Percentiles rank a stretch among this genome's conserved stretches.
Conservation (phyloP, 92 coral and sea anemone genomes). For the Heteractis magnifica region DNA sequence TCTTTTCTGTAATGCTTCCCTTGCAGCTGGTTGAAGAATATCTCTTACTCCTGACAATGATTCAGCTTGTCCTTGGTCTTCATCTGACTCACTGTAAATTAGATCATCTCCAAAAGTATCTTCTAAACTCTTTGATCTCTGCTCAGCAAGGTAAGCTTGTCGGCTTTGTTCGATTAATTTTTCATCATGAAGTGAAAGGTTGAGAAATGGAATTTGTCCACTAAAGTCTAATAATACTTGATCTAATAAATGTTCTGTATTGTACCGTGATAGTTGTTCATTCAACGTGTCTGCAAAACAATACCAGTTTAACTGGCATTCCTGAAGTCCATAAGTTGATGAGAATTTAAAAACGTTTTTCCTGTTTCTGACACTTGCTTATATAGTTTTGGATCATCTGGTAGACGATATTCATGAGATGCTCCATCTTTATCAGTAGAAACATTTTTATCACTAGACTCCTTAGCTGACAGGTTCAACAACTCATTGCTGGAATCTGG, state of each 20-base stretch:
- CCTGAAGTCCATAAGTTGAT: no score
- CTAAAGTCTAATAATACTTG: slow-evolving; percentile 11
- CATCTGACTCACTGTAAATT: slow-evolving; percentile 16
- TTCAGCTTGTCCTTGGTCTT: not conserved
- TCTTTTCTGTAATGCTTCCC: slow-evolving; percentile 1
- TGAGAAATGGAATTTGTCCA: slow-evolving; percentile 18
- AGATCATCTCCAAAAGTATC: not conserved
- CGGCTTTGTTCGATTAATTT: slow-evolving; percentile 22
- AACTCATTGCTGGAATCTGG: no score
- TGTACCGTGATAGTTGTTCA: not conserved
- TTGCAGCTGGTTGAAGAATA: slow-evolving; percentile 24
- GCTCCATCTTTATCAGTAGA: no score
- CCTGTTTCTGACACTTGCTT: no score
- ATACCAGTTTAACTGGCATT: not conserved
- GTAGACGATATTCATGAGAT: no score
- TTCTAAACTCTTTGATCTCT: not conserved
- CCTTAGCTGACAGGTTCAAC: no score
- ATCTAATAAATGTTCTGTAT: slow-evolving; percentile 10
- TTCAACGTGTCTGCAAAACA: not conserved
- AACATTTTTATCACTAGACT: no score
- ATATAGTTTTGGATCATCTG: no score
- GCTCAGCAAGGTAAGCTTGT: slow-evolving; percentile 13
- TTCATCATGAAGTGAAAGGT: slow-evolving; percentile 19
- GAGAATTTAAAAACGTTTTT: no score
- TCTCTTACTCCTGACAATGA: slow-evolving; percentile 7